phyloP scores from a whole-genome alignment of 2,113 vertebrate species.

The Oncorhynchus tshawytscha region DNA sequence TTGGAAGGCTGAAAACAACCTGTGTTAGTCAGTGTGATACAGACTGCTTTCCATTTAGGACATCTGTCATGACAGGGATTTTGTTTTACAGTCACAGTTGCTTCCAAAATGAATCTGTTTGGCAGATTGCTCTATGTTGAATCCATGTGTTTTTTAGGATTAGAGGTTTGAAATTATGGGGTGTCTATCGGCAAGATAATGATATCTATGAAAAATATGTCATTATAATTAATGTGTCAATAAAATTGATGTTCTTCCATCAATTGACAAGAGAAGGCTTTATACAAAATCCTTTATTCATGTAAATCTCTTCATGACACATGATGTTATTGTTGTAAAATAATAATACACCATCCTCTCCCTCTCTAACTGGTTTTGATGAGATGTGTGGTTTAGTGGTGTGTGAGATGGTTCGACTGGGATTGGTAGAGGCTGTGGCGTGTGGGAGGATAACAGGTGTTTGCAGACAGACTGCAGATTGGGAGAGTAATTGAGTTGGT shows the following conservation, averaged over 20 bases:
- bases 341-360: conserved; percentile 22
- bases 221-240: no score
- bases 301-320: neutral
- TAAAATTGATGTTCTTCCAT: no score
- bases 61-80: no score
- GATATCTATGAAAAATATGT: no score
- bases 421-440: conserved; percentile 65
- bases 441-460: conserved; percentile 78
- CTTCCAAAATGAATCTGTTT: no score
- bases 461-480: conserved; percentile 77
- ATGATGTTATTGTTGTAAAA: conserved; percentile 21
- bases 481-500: conserved; percentile 77
- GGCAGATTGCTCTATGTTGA: no score
- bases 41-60: neutral
- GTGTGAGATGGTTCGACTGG: conserved; percentile 52
- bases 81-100: no score
- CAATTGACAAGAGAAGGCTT: no score
- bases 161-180: no score
- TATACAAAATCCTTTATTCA: neutral
- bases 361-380: conserved; percentile 51
- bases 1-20: neutral
- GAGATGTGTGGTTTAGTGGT: conserved; percentile 46
- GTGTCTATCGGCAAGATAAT: no score
- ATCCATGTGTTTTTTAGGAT: no score
- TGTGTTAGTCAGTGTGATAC: neutral